Base-by-base conservation (phyloP, 2,888 invertebrate species). In the Plagiodera versicolora region DNA sequence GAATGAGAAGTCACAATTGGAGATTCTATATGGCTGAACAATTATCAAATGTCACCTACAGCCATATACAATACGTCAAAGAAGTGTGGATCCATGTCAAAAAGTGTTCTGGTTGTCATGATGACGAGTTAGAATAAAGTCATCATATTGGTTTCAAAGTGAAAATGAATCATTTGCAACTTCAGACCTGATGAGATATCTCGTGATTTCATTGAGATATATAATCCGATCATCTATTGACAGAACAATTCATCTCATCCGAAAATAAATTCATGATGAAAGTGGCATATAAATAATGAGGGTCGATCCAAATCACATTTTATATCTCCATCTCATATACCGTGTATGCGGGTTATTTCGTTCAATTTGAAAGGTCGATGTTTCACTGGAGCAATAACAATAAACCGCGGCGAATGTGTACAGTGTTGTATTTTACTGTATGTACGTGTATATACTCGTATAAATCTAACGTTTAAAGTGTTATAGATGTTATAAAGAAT, bases 401-500 rank as follows among this genome's bases (percentile, higher is more conserved):
- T 65, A 63, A 61, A 65, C 58, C 49, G 58, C 53, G 53, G 53
- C 53, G 58, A 53, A 10, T 61, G 56, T 55, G 63, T 61, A 63
- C 60, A 63, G 46, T 63, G 56, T 54, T 56, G 53, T 61, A 46
- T 53, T 57, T 56, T 52, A 49, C 51, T 54, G 46, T 46, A 46
- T 48, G 47, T 44, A 46, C 47, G 51, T 55, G 53, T 62, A 45
- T 55, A 58, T 58, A 56, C 50, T 20, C 47, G 52, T 20, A 58
- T 62, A 58, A 58, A 58, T 58, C 58, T 62, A 55, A 58, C 19
- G 47, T 30, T 65, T 59, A 58, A 56, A 63, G 60, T 62, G 60
- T 62, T 62, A 60, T 57, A 53, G 62, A 65, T 51, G 62, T 58
- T 62, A 58, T 64, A 62, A 66, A 67, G 63, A 56, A 61, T 52